These are phyloP conservation scores for Apodemia hepburni DNA, from an alignment of 2,888 invertebrate species.

Conservation along the genomic window DNA sequence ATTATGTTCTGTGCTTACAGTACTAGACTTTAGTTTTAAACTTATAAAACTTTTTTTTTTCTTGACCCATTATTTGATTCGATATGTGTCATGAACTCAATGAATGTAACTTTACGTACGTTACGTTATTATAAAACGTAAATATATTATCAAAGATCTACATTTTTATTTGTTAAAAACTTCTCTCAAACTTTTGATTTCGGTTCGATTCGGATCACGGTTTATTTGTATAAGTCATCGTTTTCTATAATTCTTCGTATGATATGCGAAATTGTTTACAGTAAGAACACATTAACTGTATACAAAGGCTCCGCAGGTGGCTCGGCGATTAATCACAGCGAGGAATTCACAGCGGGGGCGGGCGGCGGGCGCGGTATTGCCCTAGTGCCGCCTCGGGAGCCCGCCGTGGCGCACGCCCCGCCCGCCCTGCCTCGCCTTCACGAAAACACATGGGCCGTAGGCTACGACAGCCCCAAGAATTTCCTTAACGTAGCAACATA, in stretches of 20 bases:
- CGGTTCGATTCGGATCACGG: not conserved
- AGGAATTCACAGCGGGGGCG: constrained; percentile 48
- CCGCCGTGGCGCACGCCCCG: constrained; percentile 59
- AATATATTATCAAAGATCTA: not conserved
- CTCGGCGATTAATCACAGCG: constrained; percentile 70
- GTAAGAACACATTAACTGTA: constrained; percentile 37
- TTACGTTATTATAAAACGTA: no score
- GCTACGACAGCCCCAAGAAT: constrained; percentile 22
- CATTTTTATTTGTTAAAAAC: not conserved
- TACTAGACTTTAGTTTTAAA: no score
- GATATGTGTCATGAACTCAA: no score
- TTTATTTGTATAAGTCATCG: constrained; percentile 15
- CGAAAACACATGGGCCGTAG: constrained; percentile 28
- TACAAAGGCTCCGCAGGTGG: constrained; percentile 77
- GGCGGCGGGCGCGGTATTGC: constrained; percentile 44
- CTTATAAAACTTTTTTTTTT: no score
- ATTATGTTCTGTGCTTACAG: no score
- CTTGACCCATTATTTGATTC: no score
- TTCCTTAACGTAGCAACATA: constrained; percentile 18
- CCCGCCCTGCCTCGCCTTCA: constrained; percentile 37
- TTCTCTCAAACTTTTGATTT: not conserved
- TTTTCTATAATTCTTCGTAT: constrained; percentile 18
- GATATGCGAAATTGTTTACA: constrained; percentile 42
- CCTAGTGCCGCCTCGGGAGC: constrained; percentile 67
- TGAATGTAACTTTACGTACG: no score